Conservation (phyloP, 2,797 vertebrate species). For the Muraenolepis orangiensis region DNA sequence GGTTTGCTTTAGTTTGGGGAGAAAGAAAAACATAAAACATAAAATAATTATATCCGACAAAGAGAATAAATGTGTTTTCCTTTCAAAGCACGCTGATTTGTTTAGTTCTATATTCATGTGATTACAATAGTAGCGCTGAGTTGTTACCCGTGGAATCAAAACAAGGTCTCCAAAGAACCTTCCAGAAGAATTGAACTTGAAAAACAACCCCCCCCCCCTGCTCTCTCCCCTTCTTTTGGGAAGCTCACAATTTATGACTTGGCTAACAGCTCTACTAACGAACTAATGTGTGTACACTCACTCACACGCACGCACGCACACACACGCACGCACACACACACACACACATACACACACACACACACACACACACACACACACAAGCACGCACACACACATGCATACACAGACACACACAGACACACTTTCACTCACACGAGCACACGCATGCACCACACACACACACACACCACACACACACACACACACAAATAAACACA, state of each 20-base stretch:
- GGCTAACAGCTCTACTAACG: constrained; percentile 13
- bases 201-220: constrained; percentile 43
- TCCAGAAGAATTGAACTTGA: constrained; percentile 35
- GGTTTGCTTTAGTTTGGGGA: constrained; percentile 5
- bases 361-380: too few species aligned
- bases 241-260: constrained; percentile 31
- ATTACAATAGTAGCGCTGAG: not conserved
- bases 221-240: constrained; percentile 42
- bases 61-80: not conserved
- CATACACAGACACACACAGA: too few species aligned
- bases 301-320: not conserved
- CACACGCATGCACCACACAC: not conserved
- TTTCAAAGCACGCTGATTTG: not conserved
- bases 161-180: constrained; percentile 25
- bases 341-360: too few species aligned
- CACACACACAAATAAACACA: not conserved
- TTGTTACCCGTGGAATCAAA: constrained; percentile 25
- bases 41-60: not conserved
- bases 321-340: too few species aligned
- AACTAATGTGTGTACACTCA: not conserved
- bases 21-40: not conserved
- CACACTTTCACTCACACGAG: not conserved
- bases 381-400: too few species aligned
- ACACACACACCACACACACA: not conserved
- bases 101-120: not conserved